Conservation (phyloP, 2,888 invertebrate species). For the Drepanosiphum platanoidis region DNA sequence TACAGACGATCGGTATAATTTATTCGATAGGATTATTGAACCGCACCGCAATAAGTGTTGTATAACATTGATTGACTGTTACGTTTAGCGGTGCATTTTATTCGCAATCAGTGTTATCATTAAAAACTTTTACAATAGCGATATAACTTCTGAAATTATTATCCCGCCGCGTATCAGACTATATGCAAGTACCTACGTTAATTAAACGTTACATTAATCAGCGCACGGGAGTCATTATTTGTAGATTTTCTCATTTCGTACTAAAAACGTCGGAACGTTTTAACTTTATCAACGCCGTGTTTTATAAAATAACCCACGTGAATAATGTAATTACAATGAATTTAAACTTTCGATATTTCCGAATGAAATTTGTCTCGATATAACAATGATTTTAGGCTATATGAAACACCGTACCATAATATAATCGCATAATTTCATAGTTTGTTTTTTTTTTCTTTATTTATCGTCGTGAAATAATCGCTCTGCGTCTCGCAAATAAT, state of each 20-base stretch:
- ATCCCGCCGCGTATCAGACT: not conserved
- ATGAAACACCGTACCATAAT: too few relatives aligned
- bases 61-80: too few relatives aligned
- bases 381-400: too few relatives aligned
- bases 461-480: too few relatives aligned
- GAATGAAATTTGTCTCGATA: too few relatives aligned
- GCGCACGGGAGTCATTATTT: not conserved
- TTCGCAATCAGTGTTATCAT: not conserved
- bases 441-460: too few relatives aligned
- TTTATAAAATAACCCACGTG: not conserved
- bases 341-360: not conserved
- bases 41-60: too few relatives aligned
- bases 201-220: slow-evolving; percentile 3
- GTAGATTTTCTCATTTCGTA: not conserved
- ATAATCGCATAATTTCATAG: too few relatives aligned
- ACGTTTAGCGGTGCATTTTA: not conserved
- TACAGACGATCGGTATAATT: too few relatives aligned
- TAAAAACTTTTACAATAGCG: not conserved
- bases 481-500: too few relatives aligned
- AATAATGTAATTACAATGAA: not conserved
- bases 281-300: not conserved
- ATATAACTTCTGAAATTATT: not conserved
- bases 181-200: not conserved
- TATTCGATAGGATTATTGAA: too few relatives aligned
- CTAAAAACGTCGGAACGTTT: not conserved